Conservation (phyloP, 2,113 vertebrate genomes). For the Plecturocebus donacophilus region DNA sequence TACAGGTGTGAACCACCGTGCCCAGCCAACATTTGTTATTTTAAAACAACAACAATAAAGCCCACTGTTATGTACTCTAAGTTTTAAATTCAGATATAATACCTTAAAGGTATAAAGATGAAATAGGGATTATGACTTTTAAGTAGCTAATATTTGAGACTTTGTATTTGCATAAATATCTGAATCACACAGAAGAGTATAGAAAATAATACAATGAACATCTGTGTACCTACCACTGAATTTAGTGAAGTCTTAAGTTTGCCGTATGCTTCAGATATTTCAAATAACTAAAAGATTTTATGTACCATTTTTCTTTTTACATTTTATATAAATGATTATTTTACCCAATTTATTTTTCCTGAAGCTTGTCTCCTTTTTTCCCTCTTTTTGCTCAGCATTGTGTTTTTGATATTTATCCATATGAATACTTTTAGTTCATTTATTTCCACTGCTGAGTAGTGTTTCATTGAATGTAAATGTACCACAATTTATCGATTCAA, state of each 20-base stretch:
- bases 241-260: conserved; percentile 47
- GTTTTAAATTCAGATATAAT: conserved; percentile 27
- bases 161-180: conserved; percentile 48
- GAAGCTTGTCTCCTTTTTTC: background rate
- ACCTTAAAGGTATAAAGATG: conserved; percentile 1
- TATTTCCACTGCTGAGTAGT: background rate
- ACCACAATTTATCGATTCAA: background rate
- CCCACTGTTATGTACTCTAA: background rate
- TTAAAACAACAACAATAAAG: background rate
- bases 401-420: conserved; percentile 32
- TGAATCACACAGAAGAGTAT: conserved; percentile 9
- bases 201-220: background rate
- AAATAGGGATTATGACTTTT: conserved; percentile 9
- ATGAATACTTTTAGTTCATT: conserved; percentile 46
- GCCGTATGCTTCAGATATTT: background rate
- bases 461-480: background rate
- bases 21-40: too few relatives aligned
- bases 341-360: background rate
- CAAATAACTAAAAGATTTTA: conserved; percentile 19
- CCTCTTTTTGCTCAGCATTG: background rate
- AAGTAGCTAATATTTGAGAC: conserved; percentile 29
- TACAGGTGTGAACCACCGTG: too few relatives aligned
- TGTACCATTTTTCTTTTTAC: conserved; percentile 8
- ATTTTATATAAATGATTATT: conserved; percentile 4
- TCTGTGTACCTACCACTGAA: background rate